Base-by-base conservation (phyloP, 2,797 vertebrate species). In the Xerus rutilus region DNA sequence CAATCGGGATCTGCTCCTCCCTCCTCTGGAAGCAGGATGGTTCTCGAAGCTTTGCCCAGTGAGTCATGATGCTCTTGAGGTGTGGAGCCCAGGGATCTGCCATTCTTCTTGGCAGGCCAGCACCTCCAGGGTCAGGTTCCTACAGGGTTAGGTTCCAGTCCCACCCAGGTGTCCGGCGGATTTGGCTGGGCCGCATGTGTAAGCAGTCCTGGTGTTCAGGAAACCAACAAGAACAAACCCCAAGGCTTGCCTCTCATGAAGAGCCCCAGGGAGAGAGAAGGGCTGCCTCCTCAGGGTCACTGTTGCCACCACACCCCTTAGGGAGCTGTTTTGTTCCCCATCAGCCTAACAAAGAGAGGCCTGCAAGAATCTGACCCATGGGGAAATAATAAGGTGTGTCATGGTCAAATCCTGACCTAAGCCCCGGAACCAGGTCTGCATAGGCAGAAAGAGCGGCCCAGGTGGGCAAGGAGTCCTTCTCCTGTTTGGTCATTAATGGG, bases 111-210 rank as follows among this genome's bases (percentile, higher is more conserved):
- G 3, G 30, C 15, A 32, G 32, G 18, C 28, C 52, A 25, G n/a
- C 15, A 25, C 18, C 52, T 28, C 35, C 5, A 23, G 52, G 43
- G 30, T 84, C 17, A 35, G 47, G 7, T 57, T 45, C n/a, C n/a
- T 7, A 18, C 6, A 57, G 3, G n/a, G n/a, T 13, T n/a, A n/a
- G 57, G 35, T 57, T 73, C 49, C 1, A 21, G 15, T 30, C 79
- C 7, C 3, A 3, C 49, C 52, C 1, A 9, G 5, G 2, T 6
- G 23, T 23, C n/a, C 1, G 2, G 12, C 7, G 5, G 25, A 15
- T 49, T 65, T 67, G 89, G 32, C 47, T 6, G 14, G 76, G n/a
- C 4, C 8, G 69, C 12, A 9, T 30, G 20, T 8, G 39, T 2
- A 1, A 45, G 9, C 14, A 32, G 49, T n/a, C 9, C 17, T 49